Conservation (phyloP, 2,113 vertebrate species). For the Serinus canaria region DNA sequence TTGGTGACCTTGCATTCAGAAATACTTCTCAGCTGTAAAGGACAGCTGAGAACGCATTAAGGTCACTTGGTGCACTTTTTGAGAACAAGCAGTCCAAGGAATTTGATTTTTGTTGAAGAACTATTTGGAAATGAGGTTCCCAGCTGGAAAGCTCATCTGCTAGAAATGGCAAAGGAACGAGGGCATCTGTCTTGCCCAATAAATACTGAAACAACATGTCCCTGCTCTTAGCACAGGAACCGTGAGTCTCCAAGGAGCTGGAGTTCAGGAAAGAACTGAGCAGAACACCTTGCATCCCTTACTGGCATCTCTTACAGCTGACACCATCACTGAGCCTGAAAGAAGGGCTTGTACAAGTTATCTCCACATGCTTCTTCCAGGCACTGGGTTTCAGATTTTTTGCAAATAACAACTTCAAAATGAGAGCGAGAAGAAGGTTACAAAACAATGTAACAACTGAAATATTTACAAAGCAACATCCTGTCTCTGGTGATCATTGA, state of each 20-base stretch:
- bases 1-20: neutral
- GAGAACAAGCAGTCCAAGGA: slow-evolving; percentile 28
- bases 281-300: neutral
- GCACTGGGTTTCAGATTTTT: neutral
- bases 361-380: neutral
- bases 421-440: neutral
- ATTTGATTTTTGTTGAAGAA: slow-evolving; percentile 24
- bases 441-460: neutral
- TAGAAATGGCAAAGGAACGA: neutral
- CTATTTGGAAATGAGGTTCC: slow-evolving; percentile 21
- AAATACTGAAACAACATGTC: slow-evolving; percentile 21
- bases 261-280: neutral
- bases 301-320: neutral
- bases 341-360: neutral
- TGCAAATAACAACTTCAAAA: neutral
- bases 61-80: neutral
- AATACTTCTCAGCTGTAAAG: neutral
- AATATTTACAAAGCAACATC: neutral
- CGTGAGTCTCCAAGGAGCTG: neutral
- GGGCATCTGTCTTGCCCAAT: slow-evolving; percentile 21
- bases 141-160: slow-evolving; percentile 47
- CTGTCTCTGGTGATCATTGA: neutral
- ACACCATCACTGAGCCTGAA: neutral
- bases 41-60: neutral
- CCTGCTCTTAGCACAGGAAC: neutral